These are phyloP conservation scores for Probosciger aterrimus DNA, from an alignment of 2,113 vertebrate genomes.

Conservation along the genomic window DNA sequence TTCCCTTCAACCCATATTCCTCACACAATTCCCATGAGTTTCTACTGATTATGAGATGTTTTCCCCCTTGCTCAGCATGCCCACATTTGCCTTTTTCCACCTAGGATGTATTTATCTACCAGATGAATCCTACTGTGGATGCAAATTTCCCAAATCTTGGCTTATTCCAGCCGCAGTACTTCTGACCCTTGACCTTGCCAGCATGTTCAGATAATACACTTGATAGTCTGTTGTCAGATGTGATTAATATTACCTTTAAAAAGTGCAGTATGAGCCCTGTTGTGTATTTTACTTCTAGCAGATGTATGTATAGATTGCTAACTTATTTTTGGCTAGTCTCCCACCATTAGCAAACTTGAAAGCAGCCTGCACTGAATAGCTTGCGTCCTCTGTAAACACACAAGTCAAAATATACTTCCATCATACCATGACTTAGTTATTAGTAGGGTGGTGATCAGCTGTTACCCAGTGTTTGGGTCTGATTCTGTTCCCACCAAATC, in stretches of 20 bases:
- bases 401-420: not conserved
- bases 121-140: not conserved
- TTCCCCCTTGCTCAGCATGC: not conserved
- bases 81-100: not conserved
- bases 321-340: not conserved
- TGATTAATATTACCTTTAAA: not conserved
- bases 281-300: not conserved
- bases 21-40: not conserved
- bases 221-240: not conserved
- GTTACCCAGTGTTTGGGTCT: not conserved
- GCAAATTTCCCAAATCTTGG: not conserved
- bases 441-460: not conserved
- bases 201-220: not conserved
- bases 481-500: not conserved
- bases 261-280: not conserved
- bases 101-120: not conserved
- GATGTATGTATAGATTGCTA: not conserved
- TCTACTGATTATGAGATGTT: not conserved
- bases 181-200: not conserved
- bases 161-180: not conserved
- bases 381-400: not conserved
- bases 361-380: not conserved
- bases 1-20: not conserved
- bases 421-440: too few species aligned
- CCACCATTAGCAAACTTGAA: not conserved